A percentile compares a stretch with the other conserved stretches of the same genome.
Evolutionary conservation across 1,140 invertebrate species (phyloP).

Genomic region (Anastrepha ludens): DNA sequence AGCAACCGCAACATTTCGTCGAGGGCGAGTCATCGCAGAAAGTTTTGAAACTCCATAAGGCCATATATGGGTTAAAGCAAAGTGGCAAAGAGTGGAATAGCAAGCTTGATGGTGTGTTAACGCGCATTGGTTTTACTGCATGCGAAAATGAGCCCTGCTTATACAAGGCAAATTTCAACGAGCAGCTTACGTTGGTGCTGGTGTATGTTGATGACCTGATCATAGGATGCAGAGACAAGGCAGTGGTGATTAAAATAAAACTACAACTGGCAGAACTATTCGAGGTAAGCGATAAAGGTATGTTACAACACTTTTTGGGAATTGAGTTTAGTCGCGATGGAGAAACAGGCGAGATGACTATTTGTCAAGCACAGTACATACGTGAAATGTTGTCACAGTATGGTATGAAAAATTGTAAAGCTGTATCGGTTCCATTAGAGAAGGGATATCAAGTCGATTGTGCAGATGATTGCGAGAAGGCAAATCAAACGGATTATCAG

Average conservation of each 20-base stretch:
- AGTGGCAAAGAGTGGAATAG: constrained; percentile 40
- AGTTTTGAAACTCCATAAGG: constrained; percentile 46
- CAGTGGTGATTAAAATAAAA: not conserved
- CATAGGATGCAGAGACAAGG: constrained; percentile 30
- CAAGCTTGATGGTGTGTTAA: constrained; percentile 17
- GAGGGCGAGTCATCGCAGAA: not conserved
- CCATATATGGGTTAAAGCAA: constrained; percentile 51
- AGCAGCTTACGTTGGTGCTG: not conserved
- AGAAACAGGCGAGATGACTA: constrained; percentile 53
- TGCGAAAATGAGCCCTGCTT: constrained; percentile 41
- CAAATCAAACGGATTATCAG: not conserved
- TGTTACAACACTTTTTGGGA: constrained; percentile 63
- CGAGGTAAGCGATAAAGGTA: constrained; percentile 24
- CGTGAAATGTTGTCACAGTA: not conserved
- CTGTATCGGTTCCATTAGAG: not conserved
- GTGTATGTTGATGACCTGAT: constrained; percentile 57
- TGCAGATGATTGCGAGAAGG: not conserved
- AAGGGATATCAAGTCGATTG: not conserved
- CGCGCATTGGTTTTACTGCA: constrained; percentile 13
- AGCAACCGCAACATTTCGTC: constrained; percentile 27
- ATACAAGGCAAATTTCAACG: not conserved
- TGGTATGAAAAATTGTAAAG: not conserved
- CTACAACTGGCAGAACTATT: not conserved
- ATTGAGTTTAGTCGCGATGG: constrained; percentile 62
- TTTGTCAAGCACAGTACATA: constrained; percentile 70